These are phyloP conservation scores for Gulo gulo DNA, from an alignment of 2,113 vertebrate genomes.

Conservation along the genomic window DNA sequence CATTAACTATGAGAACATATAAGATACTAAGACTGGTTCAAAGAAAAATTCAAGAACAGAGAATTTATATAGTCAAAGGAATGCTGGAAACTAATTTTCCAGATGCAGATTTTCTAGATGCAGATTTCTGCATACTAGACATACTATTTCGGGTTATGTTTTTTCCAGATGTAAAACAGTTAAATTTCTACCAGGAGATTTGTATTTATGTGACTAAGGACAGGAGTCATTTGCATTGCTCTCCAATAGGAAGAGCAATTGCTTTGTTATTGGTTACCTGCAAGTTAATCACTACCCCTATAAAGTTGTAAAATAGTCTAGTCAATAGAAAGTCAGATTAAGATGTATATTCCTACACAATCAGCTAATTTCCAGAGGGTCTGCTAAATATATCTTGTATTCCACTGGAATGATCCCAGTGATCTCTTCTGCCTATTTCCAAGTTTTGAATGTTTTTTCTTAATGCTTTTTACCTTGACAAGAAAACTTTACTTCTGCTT, in stretches of 20 bases:
- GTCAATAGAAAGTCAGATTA: not conserved
- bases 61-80: conserved; percentile 3
- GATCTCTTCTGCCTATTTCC: not conserved
- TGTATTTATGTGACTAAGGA: not conserved
- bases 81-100: conserved; percentile 15
- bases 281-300: not conserved
- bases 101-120: no score
- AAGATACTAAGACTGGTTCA: not conserved
- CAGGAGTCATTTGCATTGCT: not conserved
- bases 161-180: not conserved
- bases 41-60: not conserved
- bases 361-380: not conserved
- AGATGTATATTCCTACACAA: not conserved
- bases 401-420: not conserved
- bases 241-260: not conserved
- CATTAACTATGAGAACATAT: not conserved
- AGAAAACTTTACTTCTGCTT: not conserved
- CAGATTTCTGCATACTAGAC: not conserved
- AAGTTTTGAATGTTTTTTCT: not conserved
- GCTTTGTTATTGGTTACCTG: not conserved
- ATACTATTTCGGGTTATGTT: not conserved
- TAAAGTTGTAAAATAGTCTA: not conserved
- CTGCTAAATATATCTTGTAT: not conserved
- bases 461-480: not conserved
- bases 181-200: not conserved